A percentile compares a stretch with the other conserved stretches of the same genome.
Evolutionary conservation across 2,113 vertebrate species (phyloP).

Genomic region (Ciconia maguari): DNA sequence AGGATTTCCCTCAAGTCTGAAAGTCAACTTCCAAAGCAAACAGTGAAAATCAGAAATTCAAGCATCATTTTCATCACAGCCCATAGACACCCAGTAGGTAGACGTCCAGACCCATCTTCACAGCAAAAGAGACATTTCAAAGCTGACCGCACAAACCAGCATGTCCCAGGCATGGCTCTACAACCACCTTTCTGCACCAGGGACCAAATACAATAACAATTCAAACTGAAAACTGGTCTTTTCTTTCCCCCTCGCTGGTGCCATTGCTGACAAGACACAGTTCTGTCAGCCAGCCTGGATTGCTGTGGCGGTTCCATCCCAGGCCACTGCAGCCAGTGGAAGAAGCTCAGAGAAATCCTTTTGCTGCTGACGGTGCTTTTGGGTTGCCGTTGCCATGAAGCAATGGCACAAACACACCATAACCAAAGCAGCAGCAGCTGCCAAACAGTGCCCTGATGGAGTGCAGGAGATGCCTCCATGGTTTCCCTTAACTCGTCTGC

Average conservation of each 20-base stretch:
- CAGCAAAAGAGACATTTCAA: not conserved
- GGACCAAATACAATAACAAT: not conserved
- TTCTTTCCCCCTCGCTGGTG: not conserved
- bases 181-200: not conserved
- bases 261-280: not conserved
- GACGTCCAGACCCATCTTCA: not conserved
- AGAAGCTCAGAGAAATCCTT: not conserved
- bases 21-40: not conserved
- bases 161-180: not conserved
- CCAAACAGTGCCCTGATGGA: not conserved
- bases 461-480: not conserved
- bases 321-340: not conserved
- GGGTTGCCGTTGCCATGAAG: slow-evolving; percentile 31
- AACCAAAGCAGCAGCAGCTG: not conserved
- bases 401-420: slow-evolving; percentile 38
- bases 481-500: not conserved
- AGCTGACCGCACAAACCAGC: not conserved
- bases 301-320: not conserved
- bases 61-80: not conserved
- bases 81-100: not conserved
- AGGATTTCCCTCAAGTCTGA: not conserved
- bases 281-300: not conserved
- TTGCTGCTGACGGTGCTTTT: not conserved
- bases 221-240: not conserved
- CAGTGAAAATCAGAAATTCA: not conserved